Percentiles rank a stretch among this genome's conserved stretches.
Evolutionary conservation across 1,140 invertebrate genomes (phyloP).

Genomic region (Littorina saxatilis): DNA sequence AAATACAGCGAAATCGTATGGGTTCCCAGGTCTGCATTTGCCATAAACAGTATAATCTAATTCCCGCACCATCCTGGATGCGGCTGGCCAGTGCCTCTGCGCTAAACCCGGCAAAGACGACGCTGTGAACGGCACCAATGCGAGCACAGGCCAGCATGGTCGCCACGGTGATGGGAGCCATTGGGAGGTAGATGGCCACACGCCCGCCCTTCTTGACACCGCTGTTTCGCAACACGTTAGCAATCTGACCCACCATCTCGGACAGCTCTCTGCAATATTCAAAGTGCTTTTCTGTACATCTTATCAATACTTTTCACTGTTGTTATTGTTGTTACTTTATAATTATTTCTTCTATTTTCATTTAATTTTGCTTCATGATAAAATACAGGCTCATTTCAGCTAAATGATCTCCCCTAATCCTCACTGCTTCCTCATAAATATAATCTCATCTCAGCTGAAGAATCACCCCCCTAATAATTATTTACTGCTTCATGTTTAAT

Average conservation of each 20-base stretch:
- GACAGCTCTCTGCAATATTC: slow-evolving; percentile 66
- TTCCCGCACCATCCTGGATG: slow-evolving; percentile 76
- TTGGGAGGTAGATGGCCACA: slow-evolving; percentile 79
- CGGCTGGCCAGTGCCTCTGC: slow-evolving; percentile 78
- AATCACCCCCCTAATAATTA: too few relatives aligned
- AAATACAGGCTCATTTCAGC: too few relatives aligned
- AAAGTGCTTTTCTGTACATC: too few relatives aligned
- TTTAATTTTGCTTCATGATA: too few relatives aligned
- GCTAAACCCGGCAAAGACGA: slow-evolving; percentile 82
- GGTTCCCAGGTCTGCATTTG: too few relatives aligned
- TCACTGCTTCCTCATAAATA: too few relatives aligned
- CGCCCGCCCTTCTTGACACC: slow-evolving; percentile 78
- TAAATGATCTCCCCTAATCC: too few relatives aligned
- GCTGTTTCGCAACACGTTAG: slow-evolving; percentile 75
- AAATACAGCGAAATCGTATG: too few relatives aligned
- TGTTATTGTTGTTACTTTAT: not conserved
- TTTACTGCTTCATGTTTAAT: too few relatives aligned
- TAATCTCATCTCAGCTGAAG: too few relatives aligned
- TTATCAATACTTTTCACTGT: not conserved
- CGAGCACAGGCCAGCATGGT: slow-evolving; percentile 78
- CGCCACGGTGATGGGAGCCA: slow-evolving; percentile 76
- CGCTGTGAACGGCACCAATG: slow-evolving; percentile 79
- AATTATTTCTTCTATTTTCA: not conserved
- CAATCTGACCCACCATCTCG: slow-evolving; percentile 75
- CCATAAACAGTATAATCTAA: not conserved